Evolutionary conservation across 1,140 invertebrate species (phyloP).

Genomic region (Pseudomyrmex gracilis): DNA sequence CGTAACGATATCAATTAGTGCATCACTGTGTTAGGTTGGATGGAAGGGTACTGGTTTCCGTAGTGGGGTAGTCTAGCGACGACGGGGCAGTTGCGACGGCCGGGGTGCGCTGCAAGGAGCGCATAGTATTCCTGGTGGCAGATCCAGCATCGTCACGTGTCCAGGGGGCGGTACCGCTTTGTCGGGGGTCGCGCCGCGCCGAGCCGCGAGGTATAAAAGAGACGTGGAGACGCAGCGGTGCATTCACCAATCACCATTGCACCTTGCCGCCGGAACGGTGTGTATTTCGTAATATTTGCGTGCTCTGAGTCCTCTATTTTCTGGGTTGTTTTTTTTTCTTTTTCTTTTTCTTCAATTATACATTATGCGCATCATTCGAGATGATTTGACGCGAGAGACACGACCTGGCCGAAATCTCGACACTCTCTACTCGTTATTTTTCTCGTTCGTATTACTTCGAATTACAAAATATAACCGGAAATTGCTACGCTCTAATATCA

Average conservation of each 20-base stretch:
- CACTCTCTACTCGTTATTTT: no score
- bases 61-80: constrained; percentile 55
- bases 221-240: constrained; percentile 65
- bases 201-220: constrained; percentile 74
- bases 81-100: constrained; percentile 54
- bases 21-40: constrained; percentile 43
- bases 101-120: constrained; percentile 69
- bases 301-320: background rate
- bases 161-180: constrained; percentile 75
- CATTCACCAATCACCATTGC: constrained; percentile 76
- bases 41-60: constrained; percentile 35
- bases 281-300: constrained; percentile 22
- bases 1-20: constrained; percentile 42
- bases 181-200: constrained; percentile 60
- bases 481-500: constrained; percentile 2
- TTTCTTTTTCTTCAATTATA: background rate
- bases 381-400: constrained; percentile 4
- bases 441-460: background rate
- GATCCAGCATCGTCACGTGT: constrained; percentile 75
- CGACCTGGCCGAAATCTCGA: background rate
- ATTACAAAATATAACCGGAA: background rate
- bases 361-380: background rate
- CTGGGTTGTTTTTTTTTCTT: no score
- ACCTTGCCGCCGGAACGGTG: constrained; percentile 65
- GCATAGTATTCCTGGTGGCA: constrained; percentile 65